phyloP scores from a whole-genome alignment of 2,888 invertebrate species.

The Liopterus haemorrhoidalis region DNA sequence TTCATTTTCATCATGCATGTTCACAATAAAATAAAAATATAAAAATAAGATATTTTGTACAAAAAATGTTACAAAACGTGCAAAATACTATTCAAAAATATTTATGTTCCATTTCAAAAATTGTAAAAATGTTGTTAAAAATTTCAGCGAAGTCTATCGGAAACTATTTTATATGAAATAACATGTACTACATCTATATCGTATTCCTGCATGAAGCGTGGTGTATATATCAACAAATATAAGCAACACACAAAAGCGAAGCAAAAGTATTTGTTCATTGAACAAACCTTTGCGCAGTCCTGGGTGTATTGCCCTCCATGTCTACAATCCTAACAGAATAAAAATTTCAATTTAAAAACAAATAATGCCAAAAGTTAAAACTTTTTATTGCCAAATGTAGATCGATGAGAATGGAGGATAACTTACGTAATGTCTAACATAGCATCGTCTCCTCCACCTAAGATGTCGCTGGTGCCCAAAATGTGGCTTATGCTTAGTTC shows the following conservation, averaged over 20 bases:
- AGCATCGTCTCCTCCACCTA: conserved; percentile 65
- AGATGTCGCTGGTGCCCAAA: conserved; percentile 76
- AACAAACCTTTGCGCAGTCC: conserved; percentile 66
- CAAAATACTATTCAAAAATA: too few species aligned
- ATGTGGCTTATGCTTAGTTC: conserved; percentile 82
- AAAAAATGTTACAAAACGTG: too few species aligned
- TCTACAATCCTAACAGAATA: conserved; percentile 54
- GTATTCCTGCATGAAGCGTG: background rate
- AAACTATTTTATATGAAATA: background rate
- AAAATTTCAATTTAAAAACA: conserved; percentile 27
- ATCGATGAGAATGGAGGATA: conserved; percentile 35
- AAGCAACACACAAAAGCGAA: conserved; percentile 1
- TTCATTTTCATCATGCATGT: too few species aligned
- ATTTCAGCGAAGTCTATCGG: too few species aligned
- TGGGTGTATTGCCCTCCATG: conserved; percentile 61
- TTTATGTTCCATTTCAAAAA: too few species aligned
- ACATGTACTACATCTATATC: background rate
- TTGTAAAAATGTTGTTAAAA: too few species aligned
- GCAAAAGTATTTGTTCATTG: conserved; percentile 12
- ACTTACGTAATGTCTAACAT: conserved; percentile 66
- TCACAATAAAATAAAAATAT: too few species aligned
- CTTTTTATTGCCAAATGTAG: background rate
- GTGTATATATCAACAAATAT: background rate
- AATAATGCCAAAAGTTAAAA: conserved; percentile 4
- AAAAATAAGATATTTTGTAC: too few species aligned